Percentiles rank a stretch among this genome's conserved stretches.
phyloP scores from a whole-genome alignment of 2,113 vertebrate species.

The Eptesicus fuscus region DNA sequence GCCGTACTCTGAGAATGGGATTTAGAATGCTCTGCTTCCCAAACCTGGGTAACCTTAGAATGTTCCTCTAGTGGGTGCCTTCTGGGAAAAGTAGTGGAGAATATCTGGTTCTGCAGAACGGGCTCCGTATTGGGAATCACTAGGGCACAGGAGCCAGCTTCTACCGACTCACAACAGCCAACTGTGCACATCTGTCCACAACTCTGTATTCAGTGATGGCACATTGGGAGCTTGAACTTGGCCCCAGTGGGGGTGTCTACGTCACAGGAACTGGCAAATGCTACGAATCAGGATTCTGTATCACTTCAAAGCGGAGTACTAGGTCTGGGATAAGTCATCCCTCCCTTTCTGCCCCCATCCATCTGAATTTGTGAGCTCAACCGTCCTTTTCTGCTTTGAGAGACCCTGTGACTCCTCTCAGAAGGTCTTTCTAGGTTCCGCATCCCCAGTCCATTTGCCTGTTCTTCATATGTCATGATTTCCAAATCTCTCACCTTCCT shows the following conservation, averaged over 20 bases:
- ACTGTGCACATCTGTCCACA: background rate
- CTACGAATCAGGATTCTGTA: background rate
- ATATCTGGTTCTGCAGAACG: background rate
- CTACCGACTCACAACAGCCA: rapidly evolving
- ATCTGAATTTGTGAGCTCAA: background rate
- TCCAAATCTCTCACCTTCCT: background rate
- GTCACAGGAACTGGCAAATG: background rate
- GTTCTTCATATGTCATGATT: background rate
- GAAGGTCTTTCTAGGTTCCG: background rate
- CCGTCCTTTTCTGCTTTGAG: background rate
- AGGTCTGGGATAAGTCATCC: background rate
- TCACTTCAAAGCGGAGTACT: background rate
- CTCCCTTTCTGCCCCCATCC: background rate
- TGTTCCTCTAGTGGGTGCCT: background rate
- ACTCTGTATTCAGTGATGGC: background rate
- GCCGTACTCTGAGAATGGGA: background rate
- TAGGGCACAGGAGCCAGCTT: background rate
- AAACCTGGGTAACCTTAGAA: background rate
- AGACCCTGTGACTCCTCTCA: background rate
- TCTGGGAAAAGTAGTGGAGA: background rate
- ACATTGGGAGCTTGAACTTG: background rate
- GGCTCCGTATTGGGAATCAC: background rate
- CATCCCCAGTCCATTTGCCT: too few species aligned
- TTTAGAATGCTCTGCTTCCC: background rate
- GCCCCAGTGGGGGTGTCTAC: background rate